A percentile compares a stretch with the other conserved stretches of the same genome.
Conservation (phyloP, 2,888 invertebrate genomes). For the Neocrepidodera transversa region DNA sequence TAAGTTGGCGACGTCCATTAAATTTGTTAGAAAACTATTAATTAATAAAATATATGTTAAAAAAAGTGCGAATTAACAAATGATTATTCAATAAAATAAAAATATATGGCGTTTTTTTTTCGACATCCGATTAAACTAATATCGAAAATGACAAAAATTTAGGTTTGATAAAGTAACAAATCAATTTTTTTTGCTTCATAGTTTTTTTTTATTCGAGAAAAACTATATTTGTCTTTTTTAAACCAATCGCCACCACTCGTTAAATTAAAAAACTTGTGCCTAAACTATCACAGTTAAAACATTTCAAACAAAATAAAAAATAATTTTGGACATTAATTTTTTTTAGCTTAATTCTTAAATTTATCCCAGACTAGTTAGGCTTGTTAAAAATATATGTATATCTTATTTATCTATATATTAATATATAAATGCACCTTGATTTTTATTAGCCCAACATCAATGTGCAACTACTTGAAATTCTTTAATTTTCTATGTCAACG, state of each 20-base stretch:
- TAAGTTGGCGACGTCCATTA: conserved; percentile 16
- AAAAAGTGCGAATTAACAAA: conserved; percentile 28
- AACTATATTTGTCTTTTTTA: too few relatives aligned
- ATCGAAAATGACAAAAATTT: too few relatives aligned
- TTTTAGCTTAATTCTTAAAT: background rate
- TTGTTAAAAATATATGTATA: conserved; percentile 22
- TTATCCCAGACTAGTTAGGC: conserved; percentile 12
- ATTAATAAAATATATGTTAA: conserved; percentile 19
- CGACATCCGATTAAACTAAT: background rate
- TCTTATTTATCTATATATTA: conserved; percentile 4
- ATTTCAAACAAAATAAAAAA: conserved; percentile 23
- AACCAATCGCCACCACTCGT: too few relatives aligned
- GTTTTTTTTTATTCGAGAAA: too few relatives aligned
- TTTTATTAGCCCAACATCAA: background rate
- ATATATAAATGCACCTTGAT: conserved; percentile 16
- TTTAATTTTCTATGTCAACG: too few relatives aligned
- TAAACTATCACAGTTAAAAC: conserved; percentile 35
- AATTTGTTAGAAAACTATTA: conserved; percentile 26
- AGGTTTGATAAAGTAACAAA: too few relatives aligned
- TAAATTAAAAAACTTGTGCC: conserved; percentile 13
- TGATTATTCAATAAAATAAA: background rate
- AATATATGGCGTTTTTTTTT: background rate
- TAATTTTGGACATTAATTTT: conserved; percentile 1
- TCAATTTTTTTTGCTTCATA: too few relatives aligned
- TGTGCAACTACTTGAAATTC: conserved; percentile 5